These are phyloP conservation scores for Drosophila koepferae DNA, from an alignment of 2,888 invertebrate species.

Conservation along the genomic window DNA sequence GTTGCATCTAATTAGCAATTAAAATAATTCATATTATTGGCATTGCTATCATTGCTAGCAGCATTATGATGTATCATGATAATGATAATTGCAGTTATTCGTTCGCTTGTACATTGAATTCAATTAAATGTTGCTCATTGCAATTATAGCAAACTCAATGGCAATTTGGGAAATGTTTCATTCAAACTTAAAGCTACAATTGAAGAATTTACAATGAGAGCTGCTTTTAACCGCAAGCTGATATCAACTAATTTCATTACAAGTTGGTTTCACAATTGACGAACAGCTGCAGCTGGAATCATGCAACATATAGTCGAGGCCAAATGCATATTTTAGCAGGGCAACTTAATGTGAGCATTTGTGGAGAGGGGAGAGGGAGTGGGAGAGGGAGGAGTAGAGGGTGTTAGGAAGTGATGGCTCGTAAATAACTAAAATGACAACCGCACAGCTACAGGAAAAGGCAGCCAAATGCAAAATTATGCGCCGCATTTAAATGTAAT, in stretches of 20 bases:
- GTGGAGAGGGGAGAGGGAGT: background rate
- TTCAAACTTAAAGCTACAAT: background rate
- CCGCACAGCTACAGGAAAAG: slow-evolving; percentile 39
- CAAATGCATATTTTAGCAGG: slow-evolving; percentile 20
- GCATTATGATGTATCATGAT: no score
- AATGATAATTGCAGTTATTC: no score
- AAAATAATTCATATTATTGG: no score
- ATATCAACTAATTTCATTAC: slow-evolving; percentile 5
- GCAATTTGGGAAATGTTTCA: background rate
- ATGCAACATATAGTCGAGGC: slow-evolving; percentile 23
- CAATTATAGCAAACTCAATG: background rate
- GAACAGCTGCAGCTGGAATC: slow-evolving; percentile 35
- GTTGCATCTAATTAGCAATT: no score
- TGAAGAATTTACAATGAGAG: background rate
- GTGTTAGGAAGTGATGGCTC: slow-evolving; percentile 30
- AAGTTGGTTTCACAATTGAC: slow-evolving; percentile 9
- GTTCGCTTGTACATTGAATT: no score
- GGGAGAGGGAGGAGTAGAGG: background rate
- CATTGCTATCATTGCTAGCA: no score
- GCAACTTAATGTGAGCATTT: background rate
- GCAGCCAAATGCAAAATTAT: slow-evolving; percentile 68
- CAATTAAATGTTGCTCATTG: background rate
- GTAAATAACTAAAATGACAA: slow-evolving; percentile 59
- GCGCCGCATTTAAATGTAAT: slow-evolving; percentile 70
- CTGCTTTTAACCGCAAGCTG: background rate